Evolutionary conservation across 1,140 invertebrate species (phyloP).

Genomic region (Heliconius congener): DNA sequence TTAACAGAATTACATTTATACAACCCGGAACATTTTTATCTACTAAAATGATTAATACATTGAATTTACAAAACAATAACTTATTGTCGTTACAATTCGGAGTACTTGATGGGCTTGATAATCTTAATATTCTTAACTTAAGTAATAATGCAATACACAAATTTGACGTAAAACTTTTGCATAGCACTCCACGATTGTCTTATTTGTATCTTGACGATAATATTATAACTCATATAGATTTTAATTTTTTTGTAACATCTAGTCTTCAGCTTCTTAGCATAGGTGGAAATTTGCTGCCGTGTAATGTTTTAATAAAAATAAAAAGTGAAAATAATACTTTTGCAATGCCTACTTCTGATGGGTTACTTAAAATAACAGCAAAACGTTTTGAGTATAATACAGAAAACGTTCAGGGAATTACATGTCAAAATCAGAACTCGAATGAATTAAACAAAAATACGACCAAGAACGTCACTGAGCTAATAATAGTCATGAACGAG

Average conservation of each 20-base stretch:
- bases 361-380: background rate
- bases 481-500: background rate
- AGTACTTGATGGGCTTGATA: slow-evolving; percentile 46
- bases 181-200: slow-evolving; percentile 14
- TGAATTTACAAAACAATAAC: slow-evolving; percentile 49
- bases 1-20: slow-evolving; percentile 45
- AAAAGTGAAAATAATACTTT: slow-evolving; percentile 1
- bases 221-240: background rate
- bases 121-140: slow-evolving; percentile 41
- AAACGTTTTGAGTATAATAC: background rate
- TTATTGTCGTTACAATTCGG: slow-evolving; percentile 44
- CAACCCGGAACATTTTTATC: slow-evolving; percentile 48
- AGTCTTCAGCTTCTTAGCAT: background rate
- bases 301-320: background rate
- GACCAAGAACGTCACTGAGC: background rate
- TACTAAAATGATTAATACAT: slow-evolving; percentile 37
- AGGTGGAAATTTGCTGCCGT: slow-evolving; percentile 1
- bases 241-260: background rate
- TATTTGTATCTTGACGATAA: background rate
- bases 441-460: background rate
- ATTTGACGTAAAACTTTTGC: slow-evolving; percentile 31
- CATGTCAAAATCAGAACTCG: background rate
- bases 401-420: background rate
- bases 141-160: slow-evolving; percentile 42
- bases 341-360: background rate